Conservation (phyloP, 2,888 invertebrate species). For the Octonoba sinensis region DNA sequence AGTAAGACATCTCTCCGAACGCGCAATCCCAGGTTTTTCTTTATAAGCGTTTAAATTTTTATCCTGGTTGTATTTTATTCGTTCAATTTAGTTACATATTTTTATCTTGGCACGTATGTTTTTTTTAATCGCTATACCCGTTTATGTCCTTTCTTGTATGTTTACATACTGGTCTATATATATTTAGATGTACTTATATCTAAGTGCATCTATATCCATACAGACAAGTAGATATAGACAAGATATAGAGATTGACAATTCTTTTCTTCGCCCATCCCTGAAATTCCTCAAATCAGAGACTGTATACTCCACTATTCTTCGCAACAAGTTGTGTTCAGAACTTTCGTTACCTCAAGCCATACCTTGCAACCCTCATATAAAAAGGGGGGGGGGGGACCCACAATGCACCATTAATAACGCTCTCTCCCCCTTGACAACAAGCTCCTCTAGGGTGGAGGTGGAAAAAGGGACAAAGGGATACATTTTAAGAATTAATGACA, state of each 20-base stretch:
- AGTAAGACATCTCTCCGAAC: too few relatives aligned
- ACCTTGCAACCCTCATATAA: slow-evolving; percentile 17
- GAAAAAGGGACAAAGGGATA: slow-evolving; percentile 21
- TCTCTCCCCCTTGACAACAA: slow-evolving; percentile 39
- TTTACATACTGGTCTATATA: not conserved
- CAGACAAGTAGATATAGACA: slow-evolving; percentile 1
- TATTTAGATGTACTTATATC: not conserved
- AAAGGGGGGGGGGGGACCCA: slow-evolving; percentile 33
- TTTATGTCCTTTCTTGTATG: too few relatives aligned
- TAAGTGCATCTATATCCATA: not conserved
- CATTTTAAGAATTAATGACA: slow-evolving; percentile 63
- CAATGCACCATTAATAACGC: slow-evolving; percentile 57
- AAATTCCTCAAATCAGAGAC: not conserved
- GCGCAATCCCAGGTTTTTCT: too few relatives aligned
- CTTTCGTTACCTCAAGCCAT: slow-evolving; percentile 3
- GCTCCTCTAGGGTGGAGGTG: slow-evolving; percentile 10
- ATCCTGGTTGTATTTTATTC: too few relatives aligned
- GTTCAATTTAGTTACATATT: too few relatives aligned
- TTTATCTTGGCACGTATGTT: too few relatives aligned
- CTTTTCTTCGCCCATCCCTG: too few relatives aligned
- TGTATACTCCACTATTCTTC: not conserved
- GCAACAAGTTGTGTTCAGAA: not conserved
- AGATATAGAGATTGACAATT: not conserved
- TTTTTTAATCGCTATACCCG: too few relatives aligned
- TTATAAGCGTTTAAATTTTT: too few relatives aligned